Evolutionary conservation across 2,797 vertebrate genomes (phyloP).

Genomic region (Kryptolebias ocellatus): DNA sequence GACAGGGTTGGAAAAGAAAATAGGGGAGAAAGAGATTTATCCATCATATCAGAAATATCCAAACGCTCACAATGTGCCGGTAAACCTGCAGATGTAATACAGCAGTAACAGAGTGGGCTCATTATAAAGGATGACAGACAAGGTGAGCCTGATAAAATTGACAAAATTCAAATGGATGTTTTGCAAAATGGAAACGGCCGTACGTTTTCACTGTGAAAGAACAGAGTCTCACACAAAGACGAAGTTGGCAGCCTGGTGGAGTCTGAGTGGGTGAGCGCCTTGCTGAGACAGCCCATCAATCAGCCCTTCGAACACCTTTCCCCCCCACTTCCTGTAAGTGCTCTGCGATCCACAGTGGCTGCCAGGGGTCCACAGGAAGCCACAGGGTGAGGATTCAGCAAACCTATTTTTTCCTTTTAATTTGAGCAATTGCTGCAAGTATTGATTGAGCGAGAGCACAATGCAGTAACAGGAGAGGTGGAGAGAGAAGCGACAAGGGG

Average conservation of each 20-base stretch:
- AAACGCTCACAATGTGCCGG: constrained; percentile 74
- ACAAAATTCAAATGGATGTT: constrained; percentile 36
- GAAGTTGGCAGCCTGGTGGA: constrained; percentile 42
- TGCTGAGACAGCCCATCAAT: constrained; percentile 76
- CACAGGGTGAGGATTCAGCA: constrained; percentile 74
- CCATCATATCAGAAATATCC: constrained; percentile 84
- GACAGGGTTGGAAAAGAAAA: constrained; percentile 58
- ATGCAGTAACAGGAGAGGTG: constrained; percentile 76
- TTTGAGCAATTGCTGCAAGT: constrained; percentile 80
- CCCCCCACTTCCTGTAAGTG: constrained; percentile 75
- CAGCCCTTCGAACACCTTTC: constrained; percentile 68
- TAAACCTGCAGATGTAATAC: constrained; percentile 28
- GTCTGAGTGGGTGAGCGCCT: constrained; percentile 65
- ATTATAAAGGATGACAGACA: constrained; percentile 31
- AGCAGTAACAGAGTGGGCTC: constrained; percentile 9
- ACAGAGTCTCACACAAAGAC: constrained; percentile 52
- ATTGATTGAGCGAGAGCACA: constrained; percentile 76
- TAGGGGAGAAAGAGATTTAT: constrained; percentile 48
- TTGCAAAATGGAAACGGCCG: constrained; percentile 32
- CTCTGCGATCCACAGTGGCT: constrained; percentile 63
- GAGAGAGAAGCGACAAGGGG: constrained; percentile 45
- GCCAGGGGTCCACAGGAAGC: constrained; percentile 71
- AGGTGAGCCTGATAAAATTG: constrained; percentile 9
- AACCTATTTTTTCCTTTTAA: constrained; percentile 80
- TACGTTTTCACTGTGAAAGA: constrained; percentile 31